These are phyloP conservation scores for Eupeodes luniger DNA, from an alignment of 2,888 invertebrate genomes.

Conservation along the genomic window DNA sequence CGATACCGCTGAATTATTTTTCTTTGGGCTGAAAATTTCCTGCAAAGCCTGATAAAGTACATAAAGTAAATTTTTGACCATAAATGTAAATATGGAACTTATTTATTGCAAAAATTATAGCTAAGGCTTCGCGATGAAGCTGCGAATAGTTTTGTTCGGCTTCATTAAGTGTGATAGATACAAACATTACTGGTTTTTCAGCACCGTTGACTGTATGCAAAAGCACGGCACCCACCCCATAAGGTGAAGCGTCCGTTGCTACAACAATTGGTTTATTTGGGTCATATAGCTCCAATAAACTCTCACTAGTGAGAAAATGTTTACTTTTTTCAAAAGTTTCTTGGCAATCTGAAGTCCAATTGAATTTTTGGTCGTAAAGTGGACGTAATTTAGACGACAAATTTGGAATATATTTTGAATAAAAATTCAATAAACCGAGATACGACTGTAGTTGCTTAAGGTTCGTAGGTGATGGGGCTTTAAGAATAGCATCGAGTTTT, in stretches of 20 bases:
- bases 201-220: slow-evolving; percentile 37
- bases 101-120: slow-evolving; percentile 1
- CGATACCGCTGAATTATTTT: slow-evolving; percentile 31
- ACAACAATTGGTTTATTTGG: slow-evolving; percentile 43
- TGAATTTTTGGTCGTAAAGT: slow-evolving; percentile 63
- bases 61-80: slow-evolving; percentile 26
- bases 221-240: slow-evolving; percentile 45
- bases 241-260: slow-evolving; percentile 38
- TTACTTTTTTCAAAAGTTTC: slow-evolving; percentile 52
- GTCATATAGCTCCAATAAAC: slow-evolving; percentile 48
- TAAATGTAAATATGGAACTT: neutral
- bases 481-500: slow-evolving; percentile 59
- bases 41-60: slow-evolving; percentile 21
- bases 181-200: slow-evolving; percentile 40
- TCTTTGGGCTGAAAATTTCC: slow-evolving; percentile 66
- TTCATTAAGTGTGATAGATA: neutral
- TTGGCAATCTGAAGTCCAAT: slow-evolving; percentile 55
- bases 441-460: slow-evolving; percentile 17
- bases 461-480: slow-evolving; percentile 18
- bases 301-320: slow-evolving; percentile 24
- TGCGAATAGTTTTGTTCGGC: slow-evolving; percentile 40
- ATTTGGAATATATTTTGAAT: slow-evolving; percentile 49
- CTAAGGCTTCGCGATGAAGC: slow-evolving; percentile 28
- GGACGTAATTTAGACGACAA: slow-evolving; percentile 57
- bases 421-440: slow-evolving; percentile 54